Evolutionary conservation across 2,797 vertebrate species (phyloP), one percentile per base, ranked within the genome.

Genomic region (Tadarida brasiliensis): DNA sequence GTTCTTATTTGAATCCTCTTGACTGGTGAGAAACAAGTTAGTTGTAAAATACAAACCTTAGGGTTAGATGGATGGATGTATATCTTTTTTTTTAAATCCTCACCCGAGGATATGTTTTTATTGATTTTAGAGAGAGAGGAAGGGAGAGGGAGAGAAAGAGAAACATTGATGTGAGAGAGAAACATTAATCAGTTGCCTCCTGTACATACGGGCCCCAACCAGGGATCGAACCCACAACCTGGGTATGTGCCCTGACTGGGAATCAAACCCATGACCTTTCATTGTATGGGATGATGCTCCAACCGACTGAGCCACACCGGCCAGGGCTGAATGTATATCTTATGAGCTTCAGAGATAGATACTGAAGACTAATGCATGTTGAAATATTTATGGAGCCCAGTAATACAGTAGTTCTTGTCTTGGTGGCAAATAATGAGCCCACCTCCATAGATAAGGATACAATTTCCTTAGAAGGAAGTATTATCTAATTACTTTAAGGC

Each of bases 391-490:
- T 71, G 57, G 65, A 87, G 47, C 61, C 51, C 51, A 65, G 4
- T 83, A 44, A 61, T 74, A 44, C 0, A 44, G 22, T 35, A 87
- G 44, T 86, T 80, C 28, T 86, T 87, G 33, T 70, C 47, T 59
- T 82, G 44, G 12, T 81, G 54, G 63, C 68, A 94, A 87, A 86
- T 87, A 54, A 83, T 84, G 63, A 81, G 8, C 15, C 17, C 6
- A 61, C 26, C 85, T 61, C 77, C 83, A 76, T 92, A 87, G 86
- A 81, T 91, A 73, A 85, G 54, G 93, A 76, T 63, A 93, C 54
- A 44, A 49, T 93, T 96, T 97, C 51, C 68, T 95, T 91, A 78
- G 51, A 87, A 74, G 56, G 39, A 95, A 95, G 39, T 90, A 76
- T 86, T 90, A 47, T 51, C 54, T 68, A 56, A 77, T 95, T 96